Percentiles rank a stretch among this genome's conserved stretches.
Conservation (phyloP, 2,888 invertebrate genomes). For the Erebia ligea region DNA sequence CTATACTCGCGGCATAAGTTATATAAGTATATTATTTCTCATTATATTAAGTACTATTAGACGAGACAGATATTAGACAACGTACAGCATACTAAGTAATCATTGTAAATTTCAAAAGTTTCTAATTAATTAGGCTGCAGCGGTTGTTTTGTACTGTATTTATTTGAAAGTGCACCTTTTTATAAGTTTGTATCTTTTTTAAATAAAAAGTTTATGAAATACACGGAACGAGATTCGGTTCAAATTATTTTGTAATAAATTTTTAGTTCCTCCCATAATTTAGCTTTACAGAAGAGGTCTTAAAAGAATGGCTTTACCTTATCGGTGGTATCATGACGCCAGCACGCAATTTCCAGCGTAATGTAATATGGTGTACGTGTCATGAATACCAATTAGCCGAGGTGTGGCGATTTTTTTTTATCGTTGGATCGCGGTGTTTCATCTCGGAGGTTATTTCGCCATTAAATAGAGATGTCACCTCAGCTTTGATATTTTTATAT, state of each 20-base stretch:
- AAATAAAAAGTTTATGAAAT: conserved; percentile 19
- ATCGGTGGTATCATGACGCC: conserved; percentile 63
- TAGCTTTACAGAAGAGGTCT: conserved; percentile 41
- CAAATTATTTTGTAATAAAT: conserved; percentile 20
- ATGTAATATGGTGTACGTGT: conserved; percentile 72
- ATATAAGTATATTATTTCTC: no score
- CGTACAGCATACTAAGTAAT: no score
- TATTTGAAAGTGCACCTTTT: no score
- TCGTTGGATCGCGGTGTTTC: conserved; percentile 22
- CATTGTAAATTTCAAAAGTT: no score
- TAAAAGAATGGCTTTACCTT: conserved; percentile 54
- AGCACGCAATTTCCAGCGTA: conserved; percentile 73
- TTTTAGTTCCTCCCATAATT: conserved; percentile 6
- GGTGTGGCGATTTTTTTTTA: conserved; percentile 65
- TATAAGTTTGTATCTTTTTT: no score
- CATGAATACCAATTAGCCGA: conserved; percentile 72
- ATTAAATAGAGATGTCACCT: conserved; percentile 17
- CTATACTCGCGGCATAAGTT: no score
- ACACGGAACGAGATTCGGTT: conserved; percentile 6
- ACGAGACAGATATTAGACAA: no score
- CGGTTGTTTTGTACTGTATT: no score
- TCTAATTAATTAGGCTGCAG: no score
- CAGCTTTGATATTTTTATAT: background rate
- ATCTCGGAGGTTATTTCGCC: conserved; percentile 18
- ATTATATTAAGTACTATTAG: no score